Percentiles rank a stretch among this genome's conserved stretches.
These are phyloP conservation scores for Panopea generosa DNA, from an alignment of 2,888 invertebrate genomes.

Conservation along the genomic window DNA sequence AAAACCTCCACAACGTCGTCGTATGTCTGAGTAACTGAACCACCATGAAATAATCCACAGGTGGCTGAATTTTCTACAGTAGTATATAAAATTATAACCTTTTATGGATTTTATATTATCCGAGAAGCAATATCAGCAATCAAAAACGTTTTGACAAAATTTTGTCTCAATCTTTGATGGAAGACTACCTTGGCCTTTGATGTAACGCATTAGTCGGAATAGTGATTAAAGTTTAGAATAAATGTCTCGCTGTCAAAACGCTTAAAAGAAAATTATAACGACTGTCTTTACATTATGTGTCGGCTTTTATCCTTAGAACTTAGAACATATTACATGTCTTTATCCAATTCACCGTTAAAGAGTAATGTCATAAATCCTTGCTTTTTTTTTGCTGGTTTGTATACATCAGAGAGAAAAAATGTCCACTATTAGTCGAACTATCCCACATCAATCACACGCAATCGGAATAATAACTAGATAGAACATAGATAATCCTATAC, in stretches of 20 bases:
- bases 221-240: slow-evolving; percentile 8
- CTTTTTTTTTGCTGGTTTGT: too few species aligned
- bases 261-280: slow-evolving; percentile 5
- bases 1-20: not conserved
- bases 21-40: slow-evolving; percentile 1
- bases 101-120: slow-evolving; percentile 18
- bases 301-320: too few species aligned
- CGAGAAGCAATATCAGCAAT: not conserved
- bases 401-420: too few species aligned
- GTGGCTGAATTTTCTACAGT: not conserved
- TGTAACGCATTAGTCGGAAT: slow-evolving; percentile 8
- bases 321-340: too few species aligned
- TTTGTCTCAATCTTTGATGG: slow-evolving; percentile 17
- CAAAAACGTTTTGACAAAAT: slow-evolving; percentile 11
- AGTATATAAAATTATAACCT: slow-evolving; percentile 14
- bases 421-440: too few species aligned
- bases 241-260: slow-evolving; percentile 1
- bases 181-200: slow-evolving; percentile 15
- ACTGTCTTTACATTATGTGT: too few species aligned
- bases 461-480: too few species aligned
- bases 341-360: too few species aligned
- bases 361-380: too few species aligned
- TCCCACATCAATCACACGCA: too few species aligned
- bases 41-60: not conserved
- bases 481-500: too few species aligned